Evolutionary conservation across 2,888 invertebrate species (phyloP).

Genomic region (Rhagium mordax): DNA sequence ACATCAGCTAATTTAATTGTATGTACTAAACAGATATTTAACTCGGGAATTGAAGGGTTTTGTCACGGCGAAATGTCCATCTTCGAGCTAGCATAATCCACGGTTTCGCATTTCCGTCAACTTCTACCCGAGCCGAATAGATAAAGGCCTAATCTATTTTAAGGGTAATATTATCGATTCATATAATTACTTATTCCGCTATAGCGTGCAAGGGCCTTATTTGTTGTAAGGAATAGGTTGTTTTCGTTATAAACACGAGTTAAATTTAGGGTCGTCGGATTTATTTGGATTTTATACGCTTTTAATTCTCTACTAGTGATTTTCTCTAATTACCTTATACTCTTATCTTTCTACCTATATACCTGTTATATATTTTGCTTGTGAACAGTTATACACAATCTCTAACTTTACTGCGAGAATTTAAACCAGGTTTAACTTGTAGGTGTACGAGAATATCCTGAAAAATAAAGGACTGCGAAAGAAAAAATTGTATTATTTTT

Average conservation of each 20-base stretch:
- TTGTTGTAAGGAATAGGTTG: neutral
- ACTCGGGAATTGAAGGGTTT: neutral
- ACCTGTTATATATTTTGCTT: conserved; percentile 1
- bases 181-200: neutral
- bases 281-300: neutral
- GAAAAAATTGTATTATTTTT: too few relatives aligned
- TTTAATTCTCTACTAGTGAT: conserved; percentile 16
- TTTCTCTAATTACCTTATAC: conserved; percentile 1
- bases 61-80: neutral
- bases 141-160: neutral
- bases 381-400: neutral
- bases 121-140: neutral
- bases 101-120: neutral
- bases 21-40: too few relatives aligned
- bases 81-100: neutral
- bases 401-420: neutral
- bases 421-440: neutral
- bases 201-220: neutral
- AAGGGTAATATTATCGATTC: neutral
- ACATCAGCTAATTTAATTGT: too few relatives aligned
- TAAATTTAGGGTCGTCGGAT: neutral
- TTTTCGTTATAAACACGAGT: neutral
- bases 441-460: neutral
- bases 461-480: too few relatives aligned
- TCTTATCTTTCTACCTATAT: neutral